phyloP scores from a whole-genome alignment of 2,888 invertebrate species.

The Rotaria socialis region DNA sequence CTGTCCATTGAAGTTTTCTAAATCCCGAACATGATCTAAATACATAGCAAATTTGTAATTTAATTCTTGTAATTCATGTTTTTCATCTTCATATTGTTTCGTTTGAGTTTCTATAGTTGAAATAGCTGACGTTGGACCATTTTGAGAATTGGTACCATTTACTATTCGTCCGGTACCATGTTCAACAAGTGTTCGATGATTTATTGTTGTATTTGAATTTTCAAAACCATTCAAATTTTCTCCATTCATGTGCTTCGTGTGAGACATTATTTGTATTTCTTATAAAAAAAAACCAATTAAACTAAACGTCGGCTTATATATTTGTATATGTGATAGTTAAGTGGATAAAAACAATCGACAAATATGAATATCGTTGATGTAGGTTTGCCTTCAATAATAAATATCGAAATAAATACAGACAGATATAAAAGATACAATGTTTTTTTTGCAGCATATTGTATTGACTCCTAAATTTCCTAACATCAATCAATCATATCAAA shows the following conservation, averaged over 20 bases:
- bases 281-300: too few relatives aligned
- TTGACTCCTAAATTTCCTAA: too few relatives aligned
- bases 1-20: constrained; percentile 41
- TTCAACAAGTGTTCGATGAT: constrained; percentile 30
- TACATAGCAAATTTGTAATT: constrained; percentile 44
- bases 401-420: too few relatives aligned
- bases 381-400: too few relatives aligned
- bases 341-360: too few relatives aligned
- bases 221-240: too few relatives aligned
- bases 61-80: constrained; percentile 39
- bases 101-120: background rate
- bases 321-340: background rate
- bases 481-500: too few relatives aligned
- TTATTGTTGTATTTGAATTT: background rate
- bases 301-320: background rate
- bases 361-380: too few relatives aligned
- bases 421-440: too few relatives aligned
- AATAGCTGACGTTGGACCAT: background rate
- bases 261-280: too few relatives aligned
- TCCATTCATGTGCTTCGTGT: too few relatives aligned
- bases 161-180: constrained; percentile 28
- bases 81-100: constrained; percentile 42
- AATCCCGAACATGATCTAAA: constrained; percentile 38
- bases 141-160: background rate
- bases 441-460: too few relatives aligned